Conservation (phyloP, 2,888 invertebrate genomes). For the Xestia xanthographa region DNA sequence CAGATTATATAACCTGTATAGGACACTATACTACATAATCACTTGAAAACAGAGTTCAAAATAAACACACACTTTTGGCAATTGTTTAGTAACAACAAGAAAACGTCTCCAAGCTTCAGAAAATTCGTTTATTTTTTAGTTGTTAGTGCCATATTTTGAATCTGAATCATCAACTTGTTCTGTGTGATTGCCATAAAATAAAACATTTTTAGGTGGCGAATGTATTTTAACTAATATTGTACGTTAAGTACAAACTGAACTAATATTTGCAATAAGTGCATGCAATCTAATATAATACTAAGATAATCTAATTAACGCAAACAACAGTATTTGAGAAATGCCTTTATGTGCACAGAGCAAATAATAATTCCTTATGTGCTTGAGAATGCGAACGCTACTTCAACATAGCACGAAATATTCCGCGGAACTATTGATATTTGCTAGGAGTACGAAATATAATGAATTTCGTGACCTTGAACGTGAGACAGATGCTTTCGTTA, state of each 20-base stretch:
- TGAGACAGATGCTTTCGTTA: not conserved
- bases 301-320: slow-evolving; percentile 31
- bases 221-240: not conserved
- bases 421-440: not conserved
- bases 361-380: slow-evolving; percentile 17
- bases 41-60: not conserved
- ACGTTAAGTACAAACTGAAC: not conserved
- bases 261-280: slow-evolving; percentile 17
- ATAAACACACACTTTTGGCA: not conserved
- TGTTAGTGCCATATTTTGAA: no score
- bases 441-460: not conserved
- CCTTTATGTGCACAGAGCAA: slow-evolving; percentile 19
- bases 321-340: slow-evolving; percentile 33
- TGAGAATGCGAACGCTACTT: slow-evolving; percentile 10
- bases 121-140: no score
- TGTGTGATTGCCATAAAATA: not conserved
- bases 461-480: not conserved
- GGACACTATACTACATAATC: not conserved
- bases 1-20: no score
- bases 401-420: slow-evolving; percentile 1
- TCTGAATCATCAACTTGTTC: no score
- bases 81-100: not conserved
- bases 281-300: not conserved
- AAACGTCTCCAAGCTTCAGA: no score
- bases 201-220: not conserved